Conservation (phyloP, 2,797 vertebrate species). For the Coilia nasus region DNA sequence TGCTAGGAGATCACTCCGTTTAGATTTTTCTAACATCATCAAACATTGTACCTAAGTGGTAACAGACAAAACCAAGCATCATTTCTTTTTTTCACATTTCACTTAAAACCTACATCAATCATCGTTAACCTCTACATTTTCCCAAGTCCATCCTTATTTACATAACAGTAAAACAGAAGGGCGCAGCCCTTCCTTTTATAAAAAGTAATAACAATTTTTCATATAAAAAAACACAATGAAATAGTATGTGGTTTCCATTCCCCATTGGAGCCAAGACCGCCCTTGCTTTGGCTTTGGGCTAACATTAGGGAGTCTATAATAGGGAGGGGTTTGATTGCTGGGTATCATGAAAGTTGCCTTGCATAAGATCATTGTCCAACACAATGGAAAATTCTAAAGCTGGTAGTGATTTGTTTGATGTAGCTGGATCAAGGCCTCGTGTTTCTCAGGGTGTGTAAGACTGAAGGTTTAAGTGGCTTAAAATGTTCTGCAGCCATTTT, state of each 20-base stretch:
- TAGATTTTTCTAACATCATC: background rate
- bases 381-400: slow-evolving; percentile 33
- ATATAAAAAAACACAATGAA: slow-evolving; percentile 3
- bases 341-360: slow-evolving; percentile 43
- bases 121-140: background rate
- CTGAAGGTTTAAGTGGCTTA: background rate
- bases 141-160: slow-evolving; percentile 6
- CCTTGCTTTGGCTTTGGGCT: slow-evolving; percentile 30
- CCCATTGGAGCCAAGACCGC: slow-evolving; percentile 40
- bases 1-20: background rate
- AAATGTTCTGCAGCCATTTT: background rate
- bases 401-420: slow-evolving; percentile 33
- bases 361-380: slow-evolving; percentile 21
- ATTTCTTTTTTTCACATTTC: slow-evolving; percentile 36
- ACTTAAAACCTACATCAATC: background rate
- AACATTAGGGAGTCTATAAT: slow-evolving; percentile 23
- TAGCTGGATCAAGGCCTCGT: slow-evolving; percentile 18
- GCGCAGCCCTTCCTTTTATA: background rate
- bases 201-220: background rate
- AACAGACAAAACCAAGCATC: slow-evolving; percentile 52
- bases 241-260: background rate
- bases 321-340: slow-evolving; percentile 24
- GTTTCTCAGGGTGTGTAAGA: background rate
- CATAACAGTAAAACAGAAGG: background rate
- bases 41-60: background rate